Base-by-base conservation (phyloP, 37 sponge, comb jelly and placozoan genomes). In the Ianthella basta region DNA sequence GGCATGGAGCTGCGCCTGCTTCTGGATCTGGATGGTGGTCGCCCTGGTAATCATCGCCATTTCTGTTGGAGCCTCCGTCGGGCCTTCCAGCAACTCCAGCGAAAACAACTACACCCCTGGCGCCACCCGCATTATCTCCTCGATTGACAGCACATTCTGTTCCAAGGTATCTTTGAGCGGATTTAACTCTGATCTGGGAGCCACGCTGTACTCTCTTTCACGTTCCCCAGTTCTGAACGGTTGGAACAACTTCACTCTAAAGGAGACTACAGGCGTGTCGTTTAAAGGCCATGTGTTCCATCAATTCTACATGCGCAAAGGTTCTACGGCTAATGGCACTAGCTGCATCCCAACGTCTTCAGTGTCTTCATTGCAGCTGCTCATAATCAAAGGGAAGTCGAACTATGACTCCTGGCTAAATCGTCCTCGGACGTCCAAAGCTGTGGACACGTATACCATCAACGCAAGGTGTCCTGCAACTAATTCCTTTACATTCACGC, bases 121-220 rank as follows among this genome's bases (percentile, higher is more conserved):
- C n/a, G 78, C 37, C 53, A 75, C 78, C 0, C 37, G 78, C 20
- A 39, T 75, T 4, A 14, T 75, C n/a, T 25, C 25, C n/a, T 25
- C 25, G 0, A 34, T 25, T 5, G 53, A 36, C 78, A 75, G 78
- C 78, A 15, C 78, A 4, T 75, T 75, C 78, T 75, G 78, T 44
- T 23, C 44, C 24, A 53, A 23, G 6, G 21, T 41, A 15, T 36
- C 25, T 75, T 8, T 75, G 78, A 50, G n/a, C 16, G 78, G 16
- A 8, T 10, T 8, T 50, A 40, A 24, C 15, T 41, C 53, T 16
- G 24, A 4, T 75, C 15, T 36, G 20, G 37, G 15, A 3, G 37
- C 78, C 2, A 75, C 78, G 32, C 15, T 75, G 13, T 75, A 75
- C 25, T 39, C 78, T 4, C 25, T 75, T 50, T n/a, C 20, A 0